Evolutionary conservation across 2,113 vertebrate species (phyloP), one percentile per base, ranked within the genome.

Genomic region (Chloropsis cyanopogon): DNA sequence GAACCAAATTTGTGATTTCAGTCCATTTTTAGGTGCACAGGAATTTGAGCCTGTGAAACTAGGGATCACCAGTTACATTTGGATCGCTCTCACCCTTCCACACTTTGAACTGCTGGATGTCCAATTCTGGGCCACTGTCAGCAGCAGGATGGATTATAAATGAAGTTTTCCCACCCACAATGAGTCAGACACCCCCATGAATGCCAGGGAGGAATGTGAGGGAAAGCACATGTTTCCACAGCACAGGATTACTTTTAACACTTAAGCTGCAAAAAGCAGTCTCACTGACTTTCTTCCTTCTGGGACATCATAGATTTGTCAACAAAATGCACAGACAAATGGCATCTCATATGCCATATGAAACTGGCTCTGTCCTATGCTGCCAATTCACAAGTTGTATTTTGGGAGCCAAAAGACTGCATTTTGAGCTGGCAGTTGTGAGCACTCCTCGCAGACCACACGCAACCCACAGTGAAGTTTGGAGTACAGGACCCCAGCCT

Each of bases 41-140:
- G 33, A 83, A 6, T 66, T 82, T 46, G 44, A 70, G 16, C 14
- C 12, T 35, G 39, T 9, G 4, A 56, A 83, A 35, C 23, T 19
- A 17, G 25, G 8, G 18, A 4, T 33, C 42, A 50, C 7, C 0
- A 1, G 8, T 9, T 49, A 60, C 19, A 21, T 13, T 26, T 49
- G 37, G 54, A 61, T 66, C 57, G 26, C 39, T 33, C 24, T 88
- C 37, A 46, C 6, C 15, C 44, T 75, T 84, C 24, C 35, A 19
- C 61, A 68, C 46, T 57, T 75, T 7, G 2, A 64, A 37, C 8
- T 37, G 37, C 37, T 37, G 35, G 33, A 24, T 68, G 16, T 29
- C 33, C n/a, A 54, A 1, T 20, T 7, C 13, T 89, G 44, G 47
- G 60, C 44, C 57, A 26, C 44, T 68, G 21, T 28, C 49, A 79